Percentiles rank a stretch among this genome's conserved stretches.
These are phyloP conservation scores for Drosophila neutralis DNA, from an alignment of 2,888 invertebrate genomes.

Conservation along the genomic window DNA sequence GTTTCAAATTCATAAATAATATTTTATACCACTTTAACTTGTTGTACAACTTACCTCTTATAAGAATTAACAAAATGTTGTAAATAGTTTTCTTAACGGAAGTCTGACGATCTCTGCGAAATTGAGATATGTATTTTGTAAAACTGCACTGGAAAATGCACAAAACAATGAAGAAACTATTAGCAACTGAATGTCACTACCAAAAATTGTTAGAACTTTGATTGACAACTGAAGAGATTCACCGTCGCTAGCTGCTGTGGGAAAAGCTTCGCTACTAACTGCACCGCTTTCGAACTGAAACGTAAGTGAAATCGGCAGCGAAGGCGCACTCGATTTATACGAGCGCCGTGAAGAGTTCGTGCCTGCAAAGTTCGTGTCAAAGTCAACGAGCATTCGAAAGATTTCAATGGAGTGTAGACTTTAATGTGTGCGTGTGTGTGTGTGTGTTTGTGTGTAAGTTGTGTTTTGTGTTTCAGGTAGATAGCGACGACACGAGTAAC, in stretches of 20 bases:
- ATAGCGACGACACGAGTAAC: constrained; percentile 41
- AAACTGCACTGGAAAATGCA: constrained; percentile 49
- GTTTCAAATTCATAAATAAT: not conserved
- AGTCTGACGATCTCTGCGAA: constrained; percentile 1
- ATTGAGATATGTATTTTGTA: constrained; percentile 8
- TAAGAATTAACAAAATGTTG: constrained; percentile 4
- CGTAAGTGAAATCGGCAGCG: constrained; percentile 78
- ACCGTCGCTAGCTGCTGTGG: constrained; percentile 54
- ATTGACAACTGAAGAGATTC: constrained; percentile 35
- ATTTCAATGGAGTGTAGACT: constrained; percentile 63
- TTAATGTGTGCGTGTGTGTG: constrained; percentile 8
- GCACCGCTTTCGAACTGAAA: constrained; percentile 80
- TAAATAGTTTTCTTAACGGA: not conserved
- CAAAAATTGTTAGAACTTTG: constrained; percentile 26
- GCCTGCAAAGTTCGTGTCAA: constrained; percentile 38
- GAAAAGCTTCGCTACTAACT: constrained; percentile 60
- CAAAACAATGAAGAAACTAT: constrained; percentile 30
- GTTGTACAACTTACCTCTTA: constrained; percentile 22
- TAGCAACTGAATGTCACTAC: constrained; percentile 27
- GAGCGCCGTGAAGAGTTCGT: constrained; percentile 41
- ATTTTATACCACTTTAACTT: not conserved
- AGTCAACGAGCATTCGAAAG: constrained; percentile 72
- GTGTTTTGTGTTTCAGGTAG: constrained; percentile 45
- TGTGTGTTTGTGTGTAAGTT: constrained; percentile 7
- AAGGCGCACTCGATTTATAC: constrained; percentile 81